Evolutionary conservation across 2,113 vertebrate species (phyloP).

Genomic region (Daubentonia madagascariensis): DNA sequence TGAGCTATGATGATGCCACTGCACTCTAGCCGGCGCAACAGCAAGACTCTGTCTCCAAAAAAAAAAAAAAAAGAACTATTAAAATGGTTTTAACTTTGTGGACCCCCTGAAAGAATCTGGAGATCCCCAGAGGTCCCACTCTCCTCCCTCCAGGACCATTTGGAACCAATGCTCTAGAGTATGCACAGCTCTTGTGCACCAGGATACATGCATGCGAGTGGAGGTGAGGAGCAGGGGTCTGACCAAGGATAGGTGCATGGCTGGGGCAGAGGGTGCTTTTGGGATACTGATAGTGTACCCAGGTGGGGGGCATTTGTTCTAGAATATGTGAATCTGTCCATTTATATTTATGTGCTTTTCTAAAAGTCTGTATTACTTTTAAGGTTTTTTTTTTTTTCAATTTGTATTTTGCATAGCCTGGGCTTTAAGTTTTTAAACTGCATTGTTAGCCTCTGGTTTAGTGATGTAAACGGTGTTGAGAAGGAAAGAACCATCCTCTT

Average conservation of each 20-base stretch:
- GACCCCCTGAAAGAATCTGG: neutral
- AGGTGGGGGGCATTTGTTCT: neutral
- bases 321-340: neutral
- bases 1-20: no score
- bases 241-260: rapidly evolving
- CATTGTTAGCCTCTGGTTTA: neutral
- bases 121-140: neutral
- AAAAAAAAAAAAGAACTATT: neutral
- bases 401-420: neutral
- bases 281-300: neutral
- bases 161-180: neutral
- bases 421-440: neutral
- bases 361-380: neutral
- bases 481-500: neutral
- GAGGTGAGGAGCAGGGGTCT: no score
- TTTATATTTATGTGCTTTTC: slow-evolving; percentile 9
- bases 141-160: neutral
- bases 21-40: no score
- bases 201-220: neutral
- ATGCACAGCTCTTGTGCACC: neutral
- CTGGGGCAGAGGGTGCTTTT: neutral
- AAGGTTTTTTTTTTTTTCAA: neutral
- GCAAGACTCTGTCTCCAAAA: no score
- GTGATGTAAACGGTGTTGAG: neutral
- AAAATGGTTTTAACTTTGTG: neutral